Conservation (phyloP, 2,113 vertebrate species). For the Naja naja region DNA sequence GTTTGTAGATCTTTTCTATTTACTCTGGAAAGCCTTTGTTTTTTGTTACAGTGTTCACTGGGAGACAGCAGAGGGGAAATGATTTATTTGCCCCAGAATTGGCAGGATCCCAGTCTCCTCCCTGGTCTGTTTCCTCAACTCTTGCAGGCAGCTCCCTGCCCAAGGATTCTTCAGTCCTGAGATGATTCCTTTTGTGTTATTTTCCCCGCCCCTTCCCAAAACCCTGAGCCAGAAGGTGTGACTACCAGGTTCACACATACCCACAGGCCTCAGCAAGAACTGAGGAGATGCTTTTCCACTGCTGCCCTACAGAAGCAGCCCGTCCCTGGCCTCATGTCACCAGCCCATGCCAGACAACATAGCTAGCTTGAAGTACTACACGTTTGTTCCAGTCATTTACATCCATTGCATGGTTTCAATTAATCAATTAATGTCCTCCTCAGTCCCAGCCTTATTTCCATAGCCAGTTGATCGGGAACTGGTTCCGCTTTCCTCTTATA, state of each 20-base stretch:
- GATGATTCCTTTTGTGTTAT: conserved; percentile 18
- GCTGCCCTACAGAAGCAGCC: neutral
- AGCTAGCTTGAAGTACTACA: conserved; percentile 14
- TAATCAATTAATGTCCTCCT: conserved; percentile 24
- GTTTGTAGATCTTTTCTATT: neutral
- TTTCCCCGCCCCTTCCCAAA: neutral
- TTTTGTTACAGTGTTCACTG: neutral
- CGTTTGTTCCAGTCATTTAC: conserved; percentile 24
- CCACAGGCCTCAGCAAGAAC: conserved; percentile 41
- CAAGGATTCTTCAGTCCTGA: conserved; percentile 51
- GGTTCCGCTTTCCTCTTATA: neutral
- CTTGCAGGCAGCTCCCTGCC: fast-evolving
- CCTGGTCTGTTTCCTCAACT: neutral
- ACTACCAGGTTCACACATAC: conserved; percentile 1
- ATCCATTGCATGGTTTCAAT: neutral
- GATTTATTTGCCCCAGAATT: fast-evolving
- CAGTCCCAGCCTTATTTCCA: conserved; percentile 13
- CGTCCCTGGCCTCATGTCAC: conserved; percentile 6
- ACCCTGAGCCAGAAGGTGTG: conserved; percentile 47
- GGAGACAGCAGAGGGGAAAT: neutral
- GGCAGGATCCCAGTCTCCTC: neutral
- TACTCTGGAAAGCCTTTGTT: neutral
- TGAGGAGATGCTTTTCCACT: conserved; percentile 18
- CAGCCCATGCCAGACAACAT: conserved; percentile 6
- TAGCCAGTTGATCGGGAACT: neutral